Base-by-base conservation (phyloP, 2,888 invertebrate genomes). In the Drosophila acutilabella region DNA sequence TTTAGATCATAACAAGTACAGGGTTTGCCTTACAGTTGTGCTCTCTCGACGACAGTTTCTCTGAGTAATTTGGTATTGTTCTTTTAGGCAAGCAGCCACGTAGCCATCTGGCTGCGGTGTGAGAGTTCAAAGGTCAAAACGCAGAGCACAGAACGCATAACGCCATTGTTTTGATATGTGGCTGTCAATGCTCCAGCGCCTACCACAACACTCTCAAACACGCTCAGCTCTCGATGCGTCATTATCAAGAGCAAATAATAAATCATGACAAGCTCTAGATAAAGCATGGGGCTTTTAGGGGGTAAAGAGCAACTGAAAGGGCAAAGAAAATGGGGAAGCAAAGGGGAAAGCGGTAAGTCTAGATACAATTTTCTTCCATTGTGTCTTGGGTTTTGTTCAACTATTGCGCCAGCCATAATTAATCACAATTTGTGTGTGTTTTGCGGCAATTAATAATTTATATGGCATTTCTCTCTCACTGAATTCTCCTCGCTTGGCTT, bases 181-280 rank as follows among this genome's bases (percentile, higher is more conserved):
- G 66, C 82, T 87, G 82, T 71, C 84, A 87, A 83, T 86, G 81
- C 36, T 62, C 47, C 68, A 68, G 70, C 61, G 74, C 48, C 74
- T 64, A 30, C 41, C 54, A 47, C 44, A 58, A 67, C 44, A 44
- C 50, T 18, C 57, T 23, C 57, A 13, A 26, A 18, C 51, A 53
- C 30, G 18, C 48, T 11, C 18, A 61, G 56, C 71, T 64, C 66
- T 59, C 62, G n/a, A 68, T 82, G 82, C 72, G 67, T 81, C 86
- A 86, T 88, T 88, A 88, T 88, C 81, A 78, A 86, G 81, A 74
- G 80, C 71, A 88, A 88, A 86, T 83, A 81, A 86, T 86, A 88
- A 86, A 86, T 86, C 83, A 86, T 82, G 69, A 74, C 76, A 64
- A 64, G 67, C 77, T 54, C 66, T 50, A 64, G 41, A 64, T 66